phyloP scores from a whole-genome alignment of 2,888 invertebrate genomes.

The Leucozona laternaria region DNA sequence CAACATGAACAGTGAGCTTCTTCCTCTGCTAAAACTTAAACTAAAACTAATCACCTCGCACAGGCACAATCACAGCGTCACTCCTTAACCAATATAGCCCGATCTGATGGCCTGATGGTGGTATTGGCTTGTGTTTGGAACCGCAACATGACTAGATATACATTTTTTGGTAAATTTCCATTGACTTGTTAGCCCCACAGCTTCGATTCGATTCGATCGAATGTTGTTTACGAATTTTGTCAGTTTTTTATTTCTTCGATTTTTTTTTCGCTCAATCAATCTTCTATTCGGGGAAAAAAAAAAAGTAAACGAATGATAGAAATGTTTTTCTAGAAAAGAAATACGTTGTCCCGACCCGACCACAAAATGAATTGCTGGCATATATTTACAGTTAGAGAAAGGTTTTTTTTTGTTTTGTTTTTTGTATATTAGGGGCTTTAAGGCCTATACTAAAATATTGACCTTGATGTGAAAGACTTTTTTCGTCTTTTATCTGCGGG shows the following conservation, averaged over 20 bases:
- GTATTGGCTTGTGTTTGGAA: conserved; percentile 34
- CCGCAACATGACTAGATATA: conserved; percentile 1
- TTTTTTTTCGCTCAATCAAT: conserved; percentile 15
- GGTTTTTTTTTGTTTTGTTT: conserved; percentile 28
- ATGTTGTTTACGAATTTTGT: conserved; percentile 65
- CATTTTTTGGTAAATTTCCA: conserved; percentile 66
- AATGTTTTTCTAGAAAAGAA: conserved; percentile 30
- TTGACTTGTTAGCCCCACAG: conserved; percentile 56
- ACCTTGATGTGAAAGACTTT: conserved; percentile 44
- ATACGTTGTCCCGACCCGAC: conserved; percentile 8
- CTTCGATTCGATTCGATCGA: conserved; percentile 33
- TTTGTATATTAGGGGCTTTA: too few species aligned
- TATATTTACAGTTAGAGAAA: neutral
- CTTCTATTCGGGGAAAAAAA: neutral
- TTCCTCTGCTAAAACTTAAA: conserved; percentile 31
- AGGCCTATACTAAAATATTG: conserved; percentile 15
- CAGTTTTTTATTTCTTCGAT: conserved; percentile 39
- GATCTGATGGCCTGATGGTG: conserved; percentile 22
- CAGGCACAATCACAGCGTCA: conserved; percentile 59
- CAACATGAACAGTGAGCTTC: neutral
- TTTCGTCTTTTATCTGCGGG: conserved; percentile 10
- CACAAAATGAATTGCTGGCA: conserved; percentile 29
- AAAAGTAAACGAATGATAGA: neutral
- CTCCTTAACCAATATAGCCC: conserved; percentile 47
- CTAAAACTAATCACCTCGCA: conserved; percentile 40